A percentile compares a stretch with the other conserved stretches of the same genome.
Evolutionary conservation across 2,113 vertebrate species (phyloP).

Genomic region (Butastur rufipennis): DNA sequence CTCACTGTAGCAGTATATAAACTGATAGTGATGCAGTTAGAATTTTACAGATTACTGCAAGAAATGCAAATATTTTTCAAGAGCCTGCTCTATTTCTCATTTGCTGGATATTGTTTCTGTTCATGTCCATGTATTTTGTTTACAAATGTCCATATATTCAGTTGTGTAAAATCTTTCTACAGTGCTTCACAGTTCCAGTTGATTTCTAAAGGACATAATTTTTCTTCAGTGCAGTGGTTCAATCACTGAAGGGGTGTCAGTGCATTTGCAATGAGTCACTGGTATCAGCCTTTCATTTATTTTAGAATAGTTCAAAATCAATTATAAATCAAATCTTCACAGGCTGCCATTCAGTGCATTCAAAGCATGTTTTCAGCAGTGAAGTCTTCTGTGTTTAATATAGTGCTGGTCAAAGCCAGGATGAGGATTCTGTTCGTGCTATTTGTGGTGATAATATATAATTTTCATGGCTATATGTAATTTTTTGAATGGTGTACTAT

Average conservation of each 20-base stretch:
- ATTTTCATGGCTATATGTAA: neutral
- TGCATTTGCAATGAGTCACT: neutral
- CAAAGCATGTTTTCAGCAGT: neutral
- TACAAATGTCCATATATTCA: neutral
- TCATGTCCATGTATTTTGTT: neutral
- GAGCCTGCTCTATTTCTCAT: neutral
- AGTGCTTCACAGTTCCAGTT: neutral
- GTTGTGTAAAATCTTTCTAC: neutral
- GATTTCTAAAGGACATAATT: neutral
- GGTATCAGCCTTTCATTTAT: neutral
- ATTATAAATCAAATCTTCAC: neutral
- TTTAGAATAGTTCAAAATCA: slow-evolving; percentile 39
- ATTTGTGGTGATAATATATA: neutral
- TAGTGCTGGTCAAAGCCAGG: neutral
- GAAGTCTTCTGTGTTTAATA: neutral
- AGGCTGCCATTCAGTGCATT: neutral
- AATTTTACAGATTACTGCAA: neutral
- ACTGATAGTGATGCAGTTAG: neutral
- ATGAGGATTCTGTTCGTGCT: neutral
- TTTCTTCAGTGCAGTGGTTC: neutral
- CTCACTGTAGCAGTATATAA: too few relatives aligned
- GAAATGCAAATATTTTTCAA: neutral
- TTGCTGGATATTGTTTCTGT: neutral
- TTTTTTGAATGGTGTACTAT: neutral
- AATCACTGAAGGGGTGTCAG: neutral